phyloP scores from a whole-genome alignment of 37 sponge, comb jelly and placozoan species.

The Geodia barretti region DNA sequence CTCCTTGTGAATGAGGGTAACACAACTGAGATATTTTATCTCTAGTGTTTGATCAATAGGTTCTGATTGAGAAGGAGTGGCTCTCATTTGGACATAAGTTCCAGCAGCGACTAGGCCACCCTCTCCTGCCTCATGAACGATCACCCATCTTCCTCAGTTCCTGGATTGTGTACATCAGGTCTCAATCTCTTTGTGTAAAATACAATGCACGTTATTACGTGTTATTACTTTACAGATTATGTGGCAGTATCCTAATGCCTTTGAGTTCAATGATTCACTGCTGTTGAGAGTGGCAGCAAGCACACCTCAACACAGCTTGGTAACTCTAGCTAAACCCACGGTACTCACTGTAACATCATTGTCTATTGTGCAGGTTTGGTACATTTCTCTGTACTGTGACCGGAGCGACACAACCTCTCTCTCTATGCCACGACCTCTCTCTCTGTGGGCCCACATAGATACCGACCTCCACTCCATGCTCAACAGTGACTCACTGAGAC shows the following conservation, averaged over 20 bases:
- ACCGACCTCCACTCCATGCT: conserved; percentile 48
- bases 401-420: conserved; percentile 58
- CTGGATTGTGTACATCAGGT: conserved; percentile 95
- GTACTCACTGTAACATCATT: neutral
- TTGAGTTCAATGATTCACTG: conserved; percentile 86
- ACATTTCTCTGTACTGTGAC: conserved; percentile 78
- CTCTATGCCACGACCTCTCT: conserved; percentile 56
- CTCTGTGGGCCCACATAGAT: conserved; percentile 73
- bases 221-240: conserved; percentile 46
- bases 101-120: conserved; percentile 85
- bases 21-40: no score
- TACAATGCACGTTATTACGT: no score
- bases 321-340: conserved; percentile 12
- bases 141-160: conserved; percentile 99
- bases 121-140: conserved; percentile 79
- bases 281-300: conserved; percentile 82
- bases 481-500: conserved; percentile 68
- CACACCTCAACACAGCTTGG: conserved; percentile 91
- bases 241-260: conserved; percentile 77
- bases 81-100: conserved; percentile 98
- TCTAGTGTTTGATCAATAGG: no score
- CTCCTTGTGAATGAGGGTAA: no score
- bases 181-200: no score
- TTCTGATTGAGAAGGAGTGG: conserved; percentile 98
- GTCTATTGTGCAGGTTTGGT: conserved; percentile 75